Conservation (phyloP, 2,113 vertebrate species). For the Dromas ardeola region DNA sequence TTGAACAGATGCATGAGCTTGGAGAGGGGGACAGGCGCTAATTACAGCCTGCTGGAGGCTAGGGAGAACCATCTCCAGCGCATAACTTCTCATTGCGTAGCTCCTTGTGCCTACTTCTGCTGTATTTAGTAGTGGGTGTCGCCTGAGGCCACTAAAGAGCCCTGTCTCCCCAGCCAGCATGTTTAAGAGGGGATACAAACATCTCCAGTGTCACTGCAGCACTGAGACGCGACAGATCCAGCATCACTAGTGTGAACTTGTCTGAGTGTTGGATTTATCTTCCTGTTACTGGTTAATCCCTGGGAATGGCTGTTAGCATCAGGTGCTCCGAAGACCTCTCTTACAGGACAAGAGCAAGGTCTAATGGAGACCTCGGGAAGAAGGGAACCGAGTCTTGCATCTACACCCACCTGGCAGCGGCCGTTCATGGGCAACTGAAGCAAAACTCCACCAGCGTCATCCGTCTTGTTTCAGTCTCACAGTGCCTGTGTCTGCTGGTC, state of each 20-base stretch:
- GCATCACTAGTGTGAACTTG: not conserved
- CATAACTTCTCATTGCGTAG: rapidly evolving
- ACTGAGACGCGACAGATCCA: not conserved
- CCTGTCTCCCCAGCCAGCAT: not conserved
- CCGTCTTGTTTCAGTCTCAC: not conserved
- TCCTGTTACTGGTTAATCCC: not conserved
- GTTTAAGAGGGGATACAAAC: not conserved
- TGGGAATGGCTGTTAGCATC: not conserved
- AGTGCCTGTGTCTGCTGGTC: not conserved
- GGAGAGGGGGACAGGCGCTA: not conserved
- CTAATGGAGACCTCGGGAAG: not conserved
- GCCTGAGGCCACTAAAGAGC: not conserved
- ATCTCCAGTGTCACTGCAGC: not conserved
- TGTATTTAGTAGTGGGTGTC: not conserved
- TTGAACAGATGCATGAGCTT: not conserved
- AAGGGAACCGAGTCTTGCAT: not conserved
- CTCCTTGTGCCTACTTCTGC: not conserved
- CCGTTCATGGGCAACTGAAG: not conserved
- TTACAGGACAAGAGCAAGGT: not conserved
- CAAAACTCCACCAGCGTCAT: not conserved
- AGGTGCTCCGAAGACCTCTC: not conserved
- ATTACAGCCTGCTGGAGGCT: not conserved
- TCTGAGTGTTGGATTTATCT: not conserved
- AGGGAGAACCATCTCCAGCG: not conserved
- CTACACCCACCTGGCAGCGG: not conserved